These are phyloP conservation scores for Caenorhabditis wallacei DNA, from an alignment of 2,888 invertebrate species.

Conservation along the genomic window DNA sequence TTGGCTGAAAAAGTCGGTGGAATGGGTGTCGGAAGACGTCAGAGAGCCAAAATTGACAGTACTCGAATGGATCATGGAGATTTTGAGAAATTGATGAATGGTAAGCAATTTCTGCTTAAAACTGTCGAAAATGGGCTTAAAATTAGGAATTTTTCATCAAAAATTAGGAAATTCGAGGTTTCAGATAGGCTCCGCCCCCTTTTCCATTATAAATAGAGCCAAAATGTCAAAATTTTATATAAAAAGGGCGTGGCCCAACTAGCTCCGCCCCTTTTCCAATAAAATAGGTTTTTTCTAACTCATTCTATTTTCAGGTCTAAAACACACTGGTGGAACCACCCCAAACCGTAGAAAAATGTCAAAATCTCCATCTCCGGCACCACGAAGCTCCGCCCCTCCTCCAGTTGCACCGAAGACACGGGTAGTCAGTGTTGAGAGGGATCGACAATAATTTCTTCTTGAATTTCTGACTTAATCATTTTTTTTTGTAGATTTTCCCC, in stretches of 20 bases:
- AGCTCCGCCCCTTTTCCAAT: too few species aligned
- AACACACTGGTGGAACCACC: constrained; percentile 68
- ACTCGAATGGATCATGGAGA: constrained; percentile 80
- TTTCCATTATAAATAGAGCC: too few species aligned
- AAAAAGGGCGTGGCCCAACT: too few species aligned
- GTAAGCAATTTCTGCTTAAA: constrained; percentile 39
- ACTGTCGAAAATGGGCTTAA: constrained; percentile 1
- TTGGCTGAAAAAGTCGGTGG: constrained; percentile 67
- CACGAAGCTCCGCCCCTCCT: constrained; percentile 68
- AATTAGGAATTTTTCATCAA: too few species aligned
- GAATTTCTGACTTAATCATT: not conserved
- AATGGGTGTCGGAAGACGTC: constrained; percentile 46
- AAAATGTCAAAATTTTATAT: too few species aligned
- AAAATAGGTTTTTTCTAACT: too few species aligned
- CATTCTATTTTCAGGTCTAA: constrained; percentile 65
- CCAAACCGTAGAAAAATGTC: constrained; percentile 66
- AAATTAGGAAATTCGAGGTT: too few species aligned
- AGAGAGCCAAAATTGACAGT: constrained; percentile 75
- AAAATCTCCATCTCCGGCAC: constrained; percentile 66
- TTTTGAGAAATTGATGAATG: constrained; percentile 80
- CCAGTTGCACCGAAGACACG: constrained; percentile 75
- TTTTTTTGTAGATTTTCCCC: not conserved
- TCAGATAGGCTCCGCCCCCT: too few species aligned
- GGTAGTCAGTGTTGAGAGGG: constrained; percentile 72
- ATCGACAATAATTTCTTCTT: constrained; percentile 61